Percentiles rank a stretch among this genome's conserved stretches.
phyloP scores from a whole-genome alignment of 1,140 invertebrate genomes.

The Drosophila parvula region DNA sequence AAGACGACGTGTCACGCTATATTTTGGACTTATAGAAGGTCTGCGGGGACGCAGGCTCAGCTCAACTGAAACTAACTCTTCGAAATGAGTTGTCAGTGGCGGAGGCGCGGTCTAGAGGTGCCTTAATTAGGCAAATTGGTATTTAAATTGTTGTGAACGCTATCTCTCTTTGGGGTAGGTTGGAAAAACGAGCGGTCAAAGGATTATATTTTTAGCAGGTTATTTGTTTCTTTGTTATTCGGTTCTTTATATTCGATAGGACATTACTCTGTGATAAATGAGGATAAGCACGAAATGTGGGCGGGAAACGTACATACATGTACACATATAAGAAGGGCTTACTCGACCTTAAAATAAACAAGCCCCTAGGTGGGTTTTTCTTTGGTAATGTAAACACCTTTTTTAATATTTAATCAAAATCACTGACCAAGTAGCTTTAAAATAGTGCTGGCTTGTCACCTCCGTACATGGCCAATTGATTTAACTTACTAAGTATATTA shows the following conservation, averaged over 20 bases:
- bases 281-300: constrained; percentile 31
- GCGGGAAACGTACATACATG: background rate
- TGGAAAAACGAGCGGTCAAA: constrained; percentile 28
- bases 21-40: constrained; percentile 59
- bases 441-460: too few relatives aligned
- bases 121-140: constrained; percentile 79
- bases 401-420: too few relatives aligned
- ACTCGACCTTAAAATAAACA: background rate
- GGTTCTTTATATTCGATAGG: constrained; percentile 33
- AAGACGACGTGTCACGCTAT: constrained; percentile 66
- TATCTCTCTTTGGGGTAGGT: constrained; percentile 60
- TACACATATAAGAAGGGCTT: background rate
- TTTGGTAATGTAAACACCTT: background rate
- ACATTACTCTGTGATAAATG: constrained; percentile 42
- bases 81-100: constrained; percentile 63
- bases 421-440: too few relatives aligned
- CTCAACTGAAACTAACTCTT: constrained; percentile 16
- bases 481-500: background rate
- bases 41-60: constrained; percentile 21
- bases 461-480: background rate
- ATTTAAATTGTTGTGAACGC: constrained; percentile 69
- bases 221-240: constrained; percentile 54
- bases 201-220: constrained; percentile 49
- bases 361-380: too few relatives aligned
- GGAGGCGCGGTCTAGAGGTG: constrained; percentile 62